These are phyloP conservation scores for Lycaon pictus DNA, from an alignment of 2,113 vertebrate species.

Conservation along the genomic window DNA sequence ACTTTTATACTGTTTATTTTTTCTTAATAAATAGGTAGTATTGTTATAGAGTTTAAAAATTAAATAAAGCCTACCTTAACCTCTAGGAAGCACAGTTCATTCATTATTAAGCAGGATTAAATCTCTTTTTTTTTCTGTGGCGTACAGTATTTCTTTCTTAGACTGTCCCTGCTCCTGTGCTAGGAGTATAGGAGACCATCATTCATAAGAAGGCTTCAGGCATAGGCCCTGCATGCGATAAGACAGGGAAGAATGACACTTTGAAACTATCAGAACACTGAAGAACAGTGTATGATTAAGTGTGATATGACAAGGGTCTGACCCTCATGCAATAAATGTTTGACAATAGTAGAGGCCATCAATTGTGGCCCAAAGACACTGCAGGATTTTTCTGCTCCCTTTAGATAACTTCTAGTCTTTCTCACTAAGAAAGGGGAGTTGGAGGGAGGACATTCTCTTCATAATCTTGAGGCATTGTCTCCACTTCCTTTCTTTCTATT, in stretches of 20 bases:
- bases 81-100: background rate
- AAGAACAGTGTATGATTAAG: background rate
- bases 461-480: background rate
- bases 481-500: background rate
- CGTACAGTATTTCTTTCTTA: background rate
- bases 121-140: background rate
- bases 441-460: background rate
- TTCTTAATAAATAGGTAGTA: background rate
- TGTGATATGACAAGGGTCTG: background rate
- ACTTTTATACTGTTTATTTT: background rate
- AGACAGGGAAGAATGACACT: background rate
- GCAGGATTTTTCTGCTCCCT: background rate
- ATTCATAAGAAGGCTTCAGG: background rate
- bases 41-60: slow-evolving; percentile 4
- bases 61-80: background rate
- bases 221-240: background rate
- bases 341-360: background rate
- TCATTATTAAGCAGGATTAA: slow-evolving; percentile 19
- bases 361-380: background rate
- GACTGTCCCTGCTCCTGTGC: background rate
- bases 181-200: background rate
- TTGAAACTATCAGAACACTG: background rate
- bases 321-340: background rate
- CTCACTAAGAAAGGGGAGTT: background rate
- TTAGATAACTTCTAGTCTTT: background rate